These are phyloP conservation scores for Catajapyx aquilonaris DNA, from an alignment of 1,140 invertebrate genomes.

Conservation along the genomic window DNA sequence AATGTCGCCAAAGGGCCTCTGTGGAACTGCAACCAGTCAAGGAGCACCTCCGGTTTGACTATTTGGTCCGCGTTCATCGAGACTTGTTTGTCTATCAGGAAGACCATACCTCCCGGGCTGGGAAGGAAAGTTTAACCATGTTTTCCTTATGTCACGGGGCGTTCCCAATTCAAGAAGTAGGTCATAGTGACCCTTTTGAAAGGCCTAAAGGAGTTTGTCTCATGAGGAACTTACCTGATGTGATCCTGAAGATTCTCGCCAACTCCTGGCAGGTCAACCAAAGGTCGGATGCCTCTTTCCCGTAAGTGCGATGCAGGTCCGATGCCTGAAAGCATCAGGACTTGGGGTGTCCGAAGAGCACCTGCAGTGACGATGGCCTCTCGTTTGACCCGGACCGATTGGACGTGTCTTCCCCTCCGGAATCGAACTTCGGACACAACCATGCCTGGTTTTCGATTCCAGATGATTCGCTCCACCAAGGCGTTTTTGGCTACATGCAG, in stretches of 20 bases:
- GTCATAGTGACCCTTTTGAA: conserved; percentile 7
- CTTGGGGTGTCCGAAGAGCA: conserved; percentile 44
- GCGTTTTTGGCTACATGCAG: conserved; percentile 21
- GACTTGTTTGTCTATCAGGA: conserved; percentile 27
- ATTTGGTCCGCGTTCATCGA: conserved; percentile 22
- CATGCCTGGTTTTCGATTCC: conserved; percentile 26
- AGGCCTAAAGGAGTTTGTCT: too few relatives aligned
- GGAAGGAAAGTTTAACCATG: not conserved
- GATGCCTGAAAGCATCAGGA: conserved; percentile 54
- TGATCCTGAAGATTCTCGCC: conserved; percentile 48
- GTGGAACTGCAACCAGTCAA: too few relatives aligned
- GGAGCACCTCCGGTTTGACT: too few relatives aligned
- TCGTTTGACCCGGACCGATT: conserved; percentile 27
- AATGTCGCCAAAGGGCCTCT: conserved; percentile 41
- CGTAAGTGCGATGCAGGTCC: conserved; percentile 42
- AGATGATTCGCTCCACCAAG: conserved; percentile 36
- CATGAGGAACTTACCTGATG: conserved; percentile 38
- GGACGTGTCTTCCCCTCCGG: conserved; percentile 22
- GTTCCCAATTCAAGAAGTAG: not conserved
- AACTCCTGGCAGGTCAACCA: conserved; percentile 41
- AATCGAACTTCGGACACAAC: conserved; percentile 39
- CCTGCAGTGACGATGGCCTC: conserved; percentile 56
- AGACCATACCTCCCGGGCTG: conserved; percentile 35
- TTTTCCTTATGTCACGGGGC: not conserved
- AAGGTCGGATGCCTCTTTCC: conserved; percentile 29